Conservation (phyloP, 1,140 invertebrate species). For the Brachionus calyciflorus region DNA sequence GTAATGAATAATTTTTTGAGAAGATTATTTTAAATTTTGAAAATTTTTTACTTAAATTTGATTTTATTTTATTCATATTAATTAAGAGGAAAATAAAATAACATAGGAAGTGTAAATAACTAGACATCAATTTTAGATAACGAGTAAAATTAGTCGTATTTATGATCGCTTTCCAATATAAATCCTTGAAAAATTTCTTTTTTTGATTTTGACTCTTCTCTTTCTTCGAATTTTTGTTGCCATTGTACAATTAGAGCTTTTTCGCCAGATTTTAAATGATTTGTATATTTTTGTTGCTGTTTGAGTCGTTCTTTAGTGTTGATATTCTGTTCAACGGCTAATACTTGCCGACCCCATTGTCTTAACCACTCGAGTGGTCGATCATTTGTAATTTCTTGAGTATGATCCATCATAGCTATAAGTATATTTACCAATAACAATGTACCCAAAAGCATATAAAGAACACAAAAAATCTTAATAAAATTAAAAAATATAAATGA, state of each 20-base stretch:
- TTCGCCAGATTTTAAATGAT: constrained; percentile 84
- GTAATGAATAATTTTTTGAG: no score
- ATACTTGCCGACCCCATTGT: constrained; percentile 94
- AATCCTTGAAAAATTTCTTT: constrained; percentile 35
- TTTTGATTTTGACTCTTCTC: constrained; percentile 3
- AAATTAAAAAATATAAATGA: background rate
- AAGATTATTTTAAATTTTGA: no score
- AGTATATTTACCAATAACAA: constrained; percentile 94
- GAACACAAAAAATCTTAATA: constrained; percentile 78
- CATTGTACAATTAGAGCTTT: constrained; percentile 79
- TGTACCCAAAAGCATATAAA: constrained; percentile 93
- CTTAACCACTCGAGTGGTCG: constrained; percentile 96
- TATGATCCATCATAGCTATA: constrained; percentile 99
- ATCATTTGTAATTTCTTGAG: constrained; percentile 89
- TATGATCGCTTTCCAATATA: background rate
- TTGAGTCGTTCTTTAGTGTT: constrained; percentile 77
- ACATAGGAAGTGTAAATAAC: no score
- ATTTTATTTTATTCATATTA: no score
- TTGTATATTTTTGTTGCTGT: constrained; percentile 84
- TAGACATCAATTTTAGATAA: no score
- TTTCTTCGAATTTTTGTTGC: constrained; percentile 68
- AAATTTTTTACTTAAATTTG: no score
- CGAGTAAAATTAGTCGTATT: background rate
- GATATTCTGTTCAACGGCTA: constrained; percentile 91
- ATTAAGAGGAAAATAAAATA: no score